These are phyloP conservation scores for Peromyscus leucopus DNA, from an alignment of 2,113 vertebrate genomes.

Conservation along the genomic window DNA sequence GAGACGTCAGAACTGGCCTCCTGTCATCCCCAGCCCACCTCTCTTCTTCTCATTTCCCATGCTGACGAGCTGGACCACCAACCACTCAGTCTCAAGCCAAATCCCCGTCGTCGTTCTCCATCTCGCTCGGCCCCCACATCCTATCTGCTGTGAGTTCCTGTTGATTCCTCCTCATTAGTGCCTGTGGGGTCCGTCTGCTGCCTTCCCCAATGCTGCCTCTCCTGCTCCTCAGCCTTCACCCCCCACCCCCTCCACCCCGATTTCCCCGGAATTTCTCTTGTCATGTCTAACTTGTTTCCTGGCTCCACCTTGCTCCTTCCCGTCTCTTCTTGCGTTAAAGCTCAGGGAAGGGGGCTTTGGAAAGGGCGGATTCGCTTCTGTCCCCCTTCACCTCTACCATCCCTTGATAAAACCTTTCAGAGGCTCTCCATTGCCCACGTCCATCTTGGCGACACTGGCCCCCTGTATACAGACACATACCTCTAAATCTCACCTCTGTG, in stretches of 20 bases:
- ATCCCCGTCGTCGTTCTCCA: background rate
- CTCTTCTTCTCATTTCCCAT: background rate
- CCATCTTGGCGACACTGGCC: background rate
- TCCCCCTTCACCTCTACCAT: rapidly evolving
- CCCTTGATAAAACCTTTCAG: background rate
- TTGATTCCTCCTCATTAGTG: rapidly evolving
- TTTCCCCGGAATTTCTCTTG: too few species aligned
- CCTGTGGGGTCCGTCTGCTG: rapidly evolving
- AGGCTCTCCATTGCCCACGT: background rate
- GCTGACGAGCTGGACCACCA: constrained; percentile 63
- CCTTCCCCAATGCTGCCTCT: background rate
- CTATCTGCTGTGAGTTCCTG: background rate
- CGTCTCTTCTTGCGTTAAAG: background rate
- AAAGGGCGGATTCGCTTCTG: background rate
- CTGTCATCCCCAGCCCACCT: constrained; percentile 30
- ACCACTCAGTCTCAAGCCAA: background rate
- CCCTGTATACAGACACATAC: rapidly evolving
- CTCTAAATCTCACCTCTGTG: background rate
- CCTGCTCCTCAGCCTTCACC: background rate
- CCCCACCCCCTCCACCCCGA: too few species aligned
- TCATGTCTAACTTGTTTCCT: background rate
- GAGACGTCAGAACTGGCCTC: background rate
- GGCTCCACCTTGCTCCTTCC: background rate
- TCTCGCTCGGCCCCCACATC: background rate
- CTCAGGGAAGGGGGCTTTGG: background rate